phyloP scores from a whole-genome alignment of 2,113 vertebrate species.

The Ageneiosus marmoratus region DNA sequence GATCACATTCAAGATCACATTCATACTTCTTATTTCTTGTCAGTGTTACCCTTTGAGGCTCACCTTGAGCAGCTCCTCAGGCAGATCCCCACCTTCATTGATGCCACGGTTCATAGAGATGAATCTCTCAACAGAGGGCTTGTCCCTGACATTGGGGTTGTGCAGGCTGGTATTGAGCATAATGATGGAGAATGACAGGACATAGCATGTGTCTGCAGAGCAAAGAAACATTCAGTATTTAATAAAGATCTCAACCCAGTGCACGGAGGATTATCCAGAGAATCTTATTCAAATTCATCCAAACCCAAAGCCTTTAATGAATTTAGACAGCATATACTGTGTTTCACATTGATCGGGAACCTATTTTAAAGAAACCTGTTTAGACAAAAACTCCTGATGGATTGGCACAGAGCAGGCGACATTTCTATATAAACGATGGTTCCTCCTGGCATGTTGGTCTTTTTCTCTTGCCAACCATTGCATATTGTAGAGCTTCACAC shows the following conservation, averaged over 20 bases:
- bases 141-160: conserved; percentile 96
- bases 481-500: conserved; percentile 22
- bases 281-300: neutral
- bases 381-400: conserved; percentile 10
- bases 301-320: neutral
- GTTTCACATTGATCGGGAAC: neutral
- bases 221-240: conserved; percentile 4
- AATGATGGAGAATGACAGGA: conserved; percentile 95
- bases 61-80: conserved; percentile 92
- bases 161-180: conserved; percentile 98
- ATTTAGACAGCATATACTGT: neutral
- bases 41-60: conserved; percentile 49
- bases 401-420: conserved; percentile 25
- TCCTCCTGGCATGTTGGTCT: conserved; percentile 5
- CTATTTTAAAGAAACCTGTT: conserved; percentile 19
- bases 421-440: conserved; percentile 67
- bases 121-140: conserved; percentile 92
- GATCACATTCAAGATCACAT: neutral
- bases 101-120: conserved; percentile 98
- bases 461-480: conserved; percentile 3
- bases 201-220: conserved; percentile 90
- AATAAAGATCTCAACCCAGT: neutral
- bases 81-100: conserved; percentile 95
- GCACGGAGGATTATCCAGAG: neutral
- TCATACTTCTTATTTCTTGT: neutral